Evolutionary conservation across 2,888 invertebrate genomes (phyloP), one percentile per base, ranked within the genome.

Genomic region (Esperia sulphurella): DNA sequence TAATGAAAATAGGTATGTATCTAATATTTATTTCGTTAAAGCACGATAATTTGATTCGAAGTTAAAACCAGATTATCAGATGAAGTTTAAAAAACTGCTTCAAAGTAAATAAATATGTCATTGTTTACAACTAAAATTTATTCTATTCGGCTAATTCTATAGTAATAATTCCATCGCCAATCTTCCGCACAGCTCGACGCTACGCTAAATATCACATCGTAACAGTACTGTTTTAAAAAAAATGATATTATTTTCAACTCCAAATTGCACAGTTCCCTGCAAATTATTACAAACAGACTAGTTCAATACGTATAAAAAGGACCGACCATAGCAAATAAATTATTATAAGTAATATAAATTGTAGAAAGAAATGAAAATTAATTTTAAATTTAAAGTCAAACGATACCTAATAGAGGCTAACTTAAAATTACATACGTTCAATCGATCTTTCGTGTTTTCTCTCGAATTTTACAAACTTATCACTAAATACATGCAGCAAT

Each of bases 141-240:
- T n/a, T n/a, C n/a, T n/a, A n/a, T n/a, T n/a, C n/a, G n/a, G 21
- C 21, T 10, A 43, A 45, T 37, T 44, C 41, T 41, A 39, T 21
- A 2, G 21, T 21, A 21, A 21, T 21, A 21, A 21, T 21, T 21
- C 21, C 21, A 21, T 21, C 21, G 21, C 21, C 21, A 21, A 21
- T 21, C 21, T 21, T 21, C 21, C 21, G 21, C 21, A 21, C 21
- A 21, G 21, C 21, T 21, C 5, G 21, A 21, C 21, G 21, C 21
- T 21, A 39, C 28, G 9, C 10, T 28, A 60, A 60, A 64, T 76
- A 79, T 79, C 79, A 79, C 78, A 79, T 71, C 59, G 59, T 63
- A 53, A 55, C 50, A 63, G 54, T 55, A 55, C 56, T 47, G 53
- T 62, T 10, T 35, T 51, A 55, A 51, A 49, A 47, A 49, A 54